phyloP scores from a whole-genome alignment of 2,797 vertebrate species.

The Simalia tracyae region DNA sequence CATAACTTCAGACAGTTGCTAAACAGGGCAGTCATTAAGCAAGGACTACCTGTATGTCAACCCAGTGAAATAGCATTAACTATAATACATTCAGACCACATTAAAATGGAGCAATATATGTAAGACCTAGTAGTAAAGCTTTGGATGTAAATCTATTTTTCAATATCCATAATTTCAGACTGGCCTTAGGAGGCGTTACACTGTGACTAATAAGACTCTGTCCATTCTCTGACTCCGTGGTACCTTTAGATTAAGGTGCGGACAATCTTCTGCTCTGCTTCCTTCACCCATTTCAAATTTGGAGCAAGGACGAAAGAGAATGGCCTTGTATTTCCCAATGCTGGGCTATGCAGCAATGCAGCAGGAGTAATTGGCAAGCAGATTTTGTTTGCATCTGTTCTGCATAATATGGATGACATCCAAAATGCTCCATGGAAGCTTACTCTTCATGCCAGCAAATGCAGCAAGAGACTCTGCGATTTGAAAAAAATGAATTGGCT shows the following conservation, averaged over 20 bases:
- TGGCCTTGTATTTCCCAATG: neutral
- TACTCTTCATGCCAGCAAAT: neutral
- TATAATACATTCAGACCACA: neutral
- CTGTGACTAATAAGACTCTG: neutral
- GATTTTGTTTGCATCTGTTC: neutral
- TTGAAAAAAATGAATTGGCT: neutral
- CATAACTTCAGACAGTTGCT: neutral
- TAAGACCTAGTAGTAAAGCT: neutral
- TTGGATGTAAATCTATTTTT: neutral
- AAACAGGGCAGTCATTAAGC: neutral
- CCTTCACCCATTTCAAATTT: neutral
- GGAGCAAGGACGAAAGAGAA: neutral
- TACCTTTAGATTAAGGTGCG: neutral
- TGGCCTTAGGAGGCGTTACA: neutral
- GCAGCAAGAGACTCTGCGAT: neutral
- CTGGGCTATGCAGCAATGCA: neutral
- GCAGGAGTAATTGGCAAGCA: neutral
- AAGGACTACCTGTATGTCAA: neutral
- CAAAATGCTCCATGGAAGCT: neutral
- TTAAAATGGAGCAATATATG: neutral
- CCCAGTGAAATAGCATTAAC: neutral
- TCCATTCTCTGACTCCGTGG: neutral
- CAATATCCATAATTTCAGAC: neutral
- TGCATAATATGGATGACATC: neutral
- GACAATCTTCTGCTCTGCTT: neutral